phyloP scores from a whole-genome alignment of 2,113 vertebrate species.

The Progne subis region DNA sequence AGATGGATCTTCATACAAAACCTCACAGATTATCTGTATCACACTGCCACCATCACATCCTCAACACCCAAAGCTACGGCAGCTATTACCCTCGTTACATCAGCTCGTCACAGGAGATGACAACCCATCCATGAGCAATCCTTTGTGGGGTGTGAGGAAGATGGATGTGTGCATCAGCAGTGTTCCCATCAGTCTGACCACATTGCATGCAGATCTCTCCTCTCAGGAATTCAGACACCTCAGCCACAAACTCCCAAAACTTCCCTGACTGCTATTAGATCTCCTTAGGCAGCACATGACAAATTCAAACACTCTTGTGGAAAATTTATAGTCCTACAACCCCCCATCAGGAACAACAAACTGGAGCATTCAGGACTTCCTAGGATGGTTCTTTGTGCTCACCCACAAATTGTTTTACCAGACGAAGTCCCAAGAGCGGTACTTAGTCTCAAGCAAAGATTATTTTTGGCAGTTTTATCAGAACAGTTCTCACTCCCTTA shows the following conservation, averaged over 20 bases:
- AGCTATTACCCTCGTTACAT: neutral
- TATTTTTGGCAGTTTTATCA: constrained; percentile 36
- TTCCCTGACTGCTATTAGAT: neutral
- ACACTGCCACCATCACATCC: neutral
- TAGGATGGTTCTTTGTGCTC: neutral
- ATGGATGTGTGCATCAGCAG: neutral
- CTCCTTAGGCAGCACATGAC: neutral
- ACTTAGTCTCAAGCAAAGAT: neutral
- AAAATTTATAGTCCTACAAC: neutral
- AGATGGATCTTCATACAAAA: neutral
- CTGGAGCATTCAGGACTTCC: neutral
- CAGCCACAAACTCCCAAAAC: neutral
- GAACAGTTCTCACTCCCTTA: neutral
- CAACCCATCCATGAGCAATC: neutral
- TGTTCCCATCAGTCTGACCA: neutral
- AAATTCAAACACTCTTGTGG: neutral
- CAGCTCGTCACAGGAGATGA: neutral
- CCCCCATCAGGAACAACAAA: neutral
- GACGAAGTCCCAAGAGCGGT: fast-evolving
- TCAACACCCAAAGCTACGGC: neutral
- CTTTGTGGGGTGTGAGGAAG: neutral
- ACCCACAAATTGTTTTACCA: neutral
- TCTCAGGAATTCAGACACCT: neutral
- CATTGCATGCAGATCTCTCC: fast-evolving
- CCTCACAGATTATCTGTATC: neutral